These are phyloP conservation scores for Rachycentron canadum DNA, from an alignment of 2,797 vertebrate species.

Conservation along the genomic window DNA sequence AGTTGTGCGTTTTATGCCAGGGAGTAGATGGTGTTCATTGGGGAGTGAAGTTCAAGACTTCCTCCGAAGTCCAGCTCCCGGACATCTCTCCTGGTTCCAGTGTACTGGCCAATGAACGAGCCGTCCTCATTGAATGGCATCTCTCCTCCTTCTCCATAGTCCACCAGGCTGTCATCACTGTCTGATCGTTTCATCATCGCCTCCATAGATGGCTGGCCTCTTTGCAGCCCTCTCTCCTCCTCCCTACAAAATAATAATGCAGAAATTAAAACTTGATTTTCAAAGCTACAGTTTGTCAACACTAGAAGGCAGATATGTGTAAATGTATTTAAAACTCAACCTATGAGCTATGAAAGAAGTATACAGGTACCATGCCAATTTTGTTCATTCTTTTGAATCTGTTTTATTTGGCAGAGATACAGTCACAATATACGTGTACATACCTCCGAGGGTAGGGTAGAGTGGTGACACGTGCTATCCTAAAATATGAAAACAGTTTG, in stretches of 20 bases:
- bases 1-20: constrained; percentile 85
- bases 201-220: constrained; percentile 91
- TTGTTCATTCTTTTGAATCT: neutral
- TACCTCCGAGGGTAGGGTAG: constrained; percentile 86
- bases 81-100: constrained; percentile 91
- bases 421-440: constrained; percentile 45
- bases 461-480: constrained; percentile 84
- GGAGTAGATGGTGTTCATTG: constrained; percentile 94
- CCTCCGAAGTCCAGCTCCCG: constrained; percentile 93
- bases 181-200: constrained; percentile 92
- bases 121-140: constrained; percentile 97
- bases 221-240: constrained; percentile 94
- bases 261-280: neutral
- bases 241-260: constrained; percentile 83
- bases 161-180: constrained; percentile 97
- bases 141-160: constrained; percentile 96
- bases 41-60: constrained; percentile 93
- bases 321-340: neutral
- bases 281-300: neutral
- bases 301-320: neutral
- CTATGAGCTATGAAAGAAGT: neutral
- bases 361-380: neutral
- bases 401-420: neutral
- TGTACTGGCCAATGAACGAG: constrained; percentile 99
- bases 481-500: constrained; percentile 65